A percentile compares a stretch with the other conserved stretches of the same genome.
phyloP scores from a whole-genome alignment of 2,888 invertebrate species.

The Spodoptera littoralis region DNA sequence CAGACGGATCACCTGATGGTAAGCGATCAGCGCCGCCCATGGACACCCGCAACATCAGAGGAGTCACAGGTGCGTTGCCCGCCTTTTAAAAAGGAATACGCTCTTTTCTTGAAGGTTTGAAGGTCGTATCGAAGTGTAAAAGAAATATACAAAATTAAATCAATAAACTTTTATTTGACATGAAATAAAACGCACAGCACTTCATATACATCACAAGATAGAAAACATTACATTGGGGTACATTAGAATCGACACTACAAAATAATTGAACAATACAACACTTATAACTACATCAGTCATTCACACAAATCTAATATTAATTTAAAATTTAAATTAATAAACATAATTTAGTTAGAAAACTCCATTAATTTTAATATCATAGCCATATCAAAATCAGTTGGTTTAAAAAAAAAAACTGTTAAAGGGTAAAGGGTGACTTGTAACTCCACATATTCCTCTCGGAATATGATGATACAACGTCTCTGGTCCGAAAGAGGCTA shows the following conservation, averaged over 20 bases:
- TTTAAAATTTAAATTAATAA: constrained; percentile 23
- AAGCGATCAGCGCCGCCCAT: too few relatives aligned
- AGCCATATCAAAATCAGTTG: constrained; percentile 19
- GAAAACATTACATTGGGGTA: constrained; percentile 61
- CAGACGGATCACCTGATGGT: too few relatives aligned
- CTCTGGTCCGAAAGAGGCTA: too few relatives aligned
- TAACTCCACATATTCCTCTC: too few relatives aligned
- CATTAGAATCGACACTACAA: constrained; percentile 52
- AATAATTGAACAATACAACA: constrained; percentile 59
- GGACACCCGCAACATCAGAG: too few relatives aligned
- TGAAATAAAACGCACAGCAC: constrained; percentile 66
- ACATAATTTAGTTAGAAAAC: constrained; percentile 2
- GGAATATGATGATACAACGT: too few relatives aligned
- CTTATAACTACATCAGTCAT: constrained; percentile 62
- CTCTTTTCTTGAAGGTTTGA: too few relatives aligned
- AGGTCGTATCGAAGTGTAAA: constrained; percentile 1
- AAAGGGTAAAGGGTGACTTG: too few relatives aligned
- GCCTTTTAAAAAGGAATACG: too few relatives aligned
- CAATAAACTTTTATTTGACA: constrained; percentile 65
- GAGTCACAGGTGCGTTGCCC: too few relatives aligned
- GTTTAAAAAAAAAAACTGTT: background rate
- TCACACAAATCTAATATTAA: constrained; percentile 48
- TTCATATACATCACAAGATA: constrained; percentile 64
- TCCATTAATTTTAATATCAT: constrained; percentile 18
- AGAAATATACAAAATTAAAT: constrained; percentile 37